Percentiles rank a stretch among this genome's conserved stretches.
Evolutionary conservation across 2,797 vertebrate genomes (phyloP).

Genomic region (Numenius phaeopus): DNA sequence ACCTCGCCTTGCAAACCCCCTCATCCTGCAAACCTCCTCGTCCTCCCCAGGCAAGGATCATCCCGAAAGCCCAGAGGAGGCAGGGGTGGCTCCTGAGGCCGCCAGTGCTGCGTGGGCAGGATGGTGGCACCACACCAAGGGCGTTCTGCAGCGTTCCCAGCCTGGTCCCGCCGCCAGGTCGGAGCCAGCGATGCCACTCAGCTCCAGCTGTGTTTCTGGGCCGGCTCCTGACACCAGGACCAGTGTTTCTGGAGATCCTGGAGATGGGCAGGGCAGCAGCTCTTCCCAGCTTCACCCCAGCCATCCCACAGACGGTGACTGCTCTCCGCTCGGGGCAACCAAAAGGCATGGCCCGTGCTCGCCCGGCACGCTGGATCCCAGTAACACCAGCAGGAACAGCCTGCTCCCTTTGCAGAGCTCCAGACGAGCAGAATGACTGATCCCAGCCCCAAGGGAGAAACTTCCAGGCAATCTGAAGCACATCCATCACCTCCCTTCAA

Average conservation of each 20-base stretch:
- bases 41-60: not conserved
- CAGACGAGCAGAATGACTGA: not conserved
- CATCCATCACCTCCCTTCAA: not conserved
- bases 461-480: not conserved
- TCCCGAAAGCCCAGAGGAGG: not conserved
- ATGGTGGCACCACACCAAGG: fast-evolving
- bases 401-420: not conserved
- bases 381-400: not conserved
- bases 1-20: fast-evolving
- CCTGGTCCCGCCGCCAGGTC: not conserved
- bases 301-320: not conserved
- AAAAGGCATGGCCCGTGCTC: not conserved
- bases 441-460: not conserved
- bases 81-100: not conserved
- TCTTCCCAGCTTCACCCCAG: not conserved
- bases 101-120: not conserved
- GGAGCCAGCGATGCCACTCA: not conserved
- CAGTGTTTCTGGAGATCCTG: not conserved
- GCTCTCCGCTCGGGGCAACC: not conserved
- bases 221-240: not conserved
- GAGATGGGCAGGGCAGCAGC: not conserved
- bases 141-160: not conserved
- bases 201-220: not conserved
- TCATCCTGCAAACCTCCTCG: not conserved
- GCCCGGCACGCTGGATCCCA: not conserved